A percentile compares a stretch with the other conserved stretches of the same genome.
Conservation (phyloP, 2,888 invertebrate genomes). For the Caradrina kadenii region DNA sequence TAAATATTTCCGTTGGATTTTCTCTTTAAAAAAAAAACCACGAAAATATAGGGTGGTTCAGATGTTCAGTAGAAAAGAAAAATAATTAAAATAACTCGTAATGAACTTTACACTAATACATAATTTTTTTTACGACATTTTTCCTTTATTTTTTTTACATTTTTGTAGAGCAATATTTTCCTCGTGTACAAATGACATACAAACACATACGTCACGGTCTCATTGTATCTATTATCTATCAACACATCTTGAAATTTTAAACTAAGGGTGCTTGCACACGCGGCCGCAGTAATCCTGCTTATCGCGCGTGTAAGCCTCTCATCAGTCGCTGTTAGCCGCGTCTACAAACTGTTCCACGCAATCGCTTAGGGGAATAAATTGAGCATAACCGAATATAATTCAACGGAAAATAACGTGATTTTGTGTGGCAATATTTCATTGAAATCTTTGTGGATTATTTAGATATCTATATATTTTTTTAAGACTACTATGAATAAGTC, state of each 20-base stretch:
- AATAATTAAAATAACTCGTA: neutral
- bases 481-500: neutral
- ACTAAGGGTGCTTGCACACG: constrained; percentile 74
- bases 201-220: constrained; percentile 49
- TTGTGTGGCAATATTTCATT: constrained; percentile 38
- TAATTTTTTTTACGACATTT: neutral
- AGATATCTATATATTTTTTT: constrained; percentile 22
- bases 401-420: constrained; percentile 57
- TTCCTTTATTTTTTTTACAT: neutral
- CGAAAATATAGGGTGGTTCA: neutral
- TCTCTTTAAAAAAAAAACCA: neutral
- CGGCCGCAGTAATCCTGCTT: constrained; percentile 77
- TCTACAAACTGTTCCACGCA: constrained; percentile 61
- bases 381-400: constrained; percentile 62
- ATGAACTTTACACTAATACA: neutral
- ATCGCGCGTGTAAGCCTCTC: constrained; percentile 84
- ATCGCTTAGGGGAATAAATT: constrained; percentile 60
- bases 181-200: neutral
- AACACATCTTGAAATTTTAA: constrained; percentile 82
- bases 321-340: constrained; percentile 73
- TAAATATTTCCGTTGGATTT: neutral
- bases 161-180: neutral
- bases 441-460: constrained; percentile 14
- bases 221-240: constrained; percentile 67
- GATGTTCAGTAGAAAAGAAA: neutral